Base-by-base conservation (phyloP, 1,140 invertebrate genomes). In the Pogonognathellus flavescens region DNA sequence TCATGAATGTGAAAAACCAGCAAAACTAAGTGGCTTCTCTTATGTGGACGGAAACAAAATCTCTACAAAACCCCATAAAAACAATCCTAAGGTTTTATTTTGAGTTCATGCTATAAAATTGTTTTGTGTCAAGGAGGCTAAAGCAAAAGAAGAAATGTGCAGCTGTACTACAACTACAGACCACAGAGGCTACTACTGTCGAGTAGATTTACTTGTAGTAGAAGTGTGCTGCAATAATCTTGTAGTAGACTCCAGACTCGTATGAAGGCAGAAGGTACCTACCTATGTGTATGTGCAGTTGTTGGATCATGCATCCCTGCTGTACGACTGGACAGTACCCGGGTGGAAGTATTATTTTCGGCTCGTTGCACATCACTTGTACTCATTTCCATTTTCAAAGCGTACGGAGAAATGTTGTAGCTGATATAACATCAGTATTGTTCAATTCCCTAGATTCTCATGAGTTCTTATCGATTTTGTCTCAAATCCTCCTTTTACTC, bases 11-110 rank as follows among this genome's bases (percentile, higher is more conserved):
- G 70, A 50, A 76, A 57, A 49, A 16, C 22, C 10, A 25, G 13
- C 9, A 25, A 50, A 76, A 16, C 8, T 76, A 76, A 76, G 70
- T 76, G 70, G 70, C 70, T 76, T 76, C 70, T 41, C 41, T 41
- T 76, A 31, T 76, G 70, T 76, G 41, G 70, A 25, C 70, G 70
- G 70, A 76, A 76, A 76, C 22, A 49, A 76, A 76, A 76, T 76
- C 70, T 76, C 31, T 76, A 31, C 14, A 76, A 76, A 50, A 16
- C 70, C 70, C 16, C 70, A 18, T 76, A 76, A 76, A 76, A 76
- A 76, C 70, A 76, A 76, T 76, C 41, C 70, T 41, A 41, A 50
- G 70, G 31, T 31, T 31, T 76, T 66, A 25, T 31, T 66, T 66
- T 66, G 22, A 66, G 62, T 25, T 50, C 70, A 7, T 76, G 70